phyloP scores from a whole-genome alignment of 64 coral and sea anemone genomes.

The Montipora cactus region DNA sequence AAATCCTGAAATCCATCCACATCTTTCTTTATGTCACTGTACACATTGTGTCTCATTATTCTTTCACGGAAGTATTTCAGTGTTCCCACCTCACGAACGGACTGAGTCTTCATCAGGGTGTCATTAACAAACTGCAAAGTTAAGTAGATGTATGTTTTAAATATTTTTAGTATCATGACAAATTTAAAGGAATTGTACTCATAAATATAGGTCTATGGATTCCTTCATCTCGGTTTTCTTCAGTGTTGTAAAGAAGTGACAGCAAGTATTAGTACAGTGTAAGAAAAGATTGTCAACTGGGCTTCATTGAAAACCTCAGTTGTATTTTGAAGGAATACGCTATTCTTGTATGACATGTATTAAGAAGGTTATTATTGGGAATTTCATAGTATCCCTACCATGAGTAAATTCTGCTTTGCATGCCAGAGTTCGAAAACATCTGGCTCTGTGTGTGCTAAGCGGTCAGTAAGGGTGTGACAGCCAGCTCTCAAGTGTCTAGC shows the following conservation, averaged over 20 bases:
- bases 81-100: constrained; percentile 48
- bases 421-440: constrained; percentile 40
- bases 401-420: constrained; percentile 4
- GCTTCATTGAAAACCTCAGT: background rate
- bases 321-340: background rate
- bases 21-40: constrained; percentile 59
- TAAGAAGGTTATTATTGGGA: too few species aligned
- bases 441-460: constrained; percentile 22
- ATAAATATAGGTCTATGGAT: background rate
- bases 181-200: background rate
- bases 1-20: constrained; percentile 61
- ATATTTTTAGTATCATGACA: background rate
- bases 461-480: constrained; percentile 27
- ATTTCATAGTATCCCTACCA: too few species aligned
- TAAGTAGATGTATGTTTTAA: too few species aligned
- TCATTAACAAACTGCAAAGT: constrained; percentile 60
- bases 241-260: too few species aligned
- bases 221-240: background rate
- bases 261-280: background rate
- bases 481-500: constrained; percentile 45
- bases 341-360: background rate
- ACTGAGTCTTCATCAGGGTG: constrained; percentile 41
- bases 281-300: background rate
- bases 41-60: constrained; percentile 64
- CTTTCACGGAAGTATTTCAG: constrained; percentile 52